Evolutionary conservation across 1,140 invertebrate species (phyloP), one percentile per base, ranked within the genome.

Genomic region (Musca domestica): DNA sequence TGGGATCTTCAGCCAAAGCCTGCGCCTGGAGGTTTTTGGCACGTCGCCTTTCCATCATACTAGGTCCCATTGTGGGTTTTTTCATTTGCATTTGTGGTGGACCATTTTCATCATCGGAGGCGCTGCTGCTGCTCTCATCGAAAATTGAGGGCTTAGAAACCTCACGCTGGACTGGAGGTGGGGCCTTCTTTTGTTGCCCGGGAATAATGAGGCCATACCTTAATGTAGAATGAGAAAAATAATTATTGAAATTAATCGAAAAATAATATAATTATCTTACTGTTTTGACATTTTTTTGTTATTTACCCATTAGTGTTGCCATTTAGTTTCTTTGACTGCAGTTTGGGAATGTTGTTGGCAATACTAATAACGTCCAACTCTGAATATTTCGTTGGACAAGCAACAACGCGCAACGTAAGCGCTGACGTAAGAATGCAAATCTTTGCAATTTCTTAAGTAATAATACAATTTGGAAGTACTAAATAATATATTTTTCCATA

Each of bases 1-100:
- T 95, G 5, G 95, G 92, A 83, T 98, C 95, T 77, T 96, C 92
- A 71, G 87, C 85, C 25, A 97, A 71, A 9, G 95, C 95, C 77
- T 91, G 92, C 71, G 90, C 84, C 74, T 90, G 88, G 41, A 84
- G 76, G 25, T 86, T 75, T 72, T 86, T 85, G 2, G 86, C 82
- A 82, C 74, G 74, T 66, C 75, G 71, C 14, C 72, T 81, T 72
- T 77, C 81, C 75, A 72, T 83, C 69, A 74, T 72, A 19, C 78
- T 75, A 14, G 78, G 78, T 34, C 74, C 83, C 71, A 48, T 79
- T 74, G 14, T 72, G 66, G 3, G 68, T 65, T 64, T 71, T 72
- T n/a, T 70, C 17, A 66, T 71, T 69, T 73, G 77, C 71, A 64
- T 77, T 77, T 75, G 74, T 64, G 74, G 74, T 2, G 69, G 63